Evolutionary conservation across 1,140 invertebrate species (phyloP), one percentile per base, ranked within the genome.

Genomic region (Eueides isabella): DNA sequence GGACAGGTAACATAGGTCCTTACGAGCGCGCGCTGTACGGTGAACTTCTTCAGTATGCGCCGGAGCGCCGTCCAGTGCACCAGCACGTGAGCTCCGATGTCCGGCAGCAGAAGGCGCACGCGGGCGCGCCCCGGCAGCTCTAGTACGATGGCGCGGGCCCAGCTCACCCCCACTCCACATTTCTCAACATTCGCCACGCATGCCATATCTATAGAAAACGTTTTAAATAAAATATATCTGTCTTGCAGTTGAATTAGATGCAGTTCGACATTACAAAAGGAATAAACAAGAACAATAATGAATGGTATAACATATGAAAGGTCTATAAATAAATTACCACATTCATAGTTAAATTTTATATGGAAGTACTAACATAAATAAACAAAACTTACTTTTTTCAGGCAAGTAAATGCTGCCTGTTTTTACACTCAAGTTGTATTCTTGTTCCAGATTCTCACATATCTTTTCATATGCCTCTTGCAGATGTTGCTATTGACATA

Each of bases 361-460:
- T 38, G 14, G 12, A 6, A 38, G 4, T 16, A 38, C 4, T 38
- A 38, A 16, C 35, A 38, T 14, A 38, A 38, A 38, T 4, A 2
- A 29, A 9, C 0, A 28, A 31, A 64, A 65, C 65, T 84, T 80
- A 93, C 92, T 85, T 77, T 84, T 78, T 80, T 90, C 86, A 19
- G 92, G 92, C 26, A 92, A 79, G 77, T 89, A 89, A 63, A 93
- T 82, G 19, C 62, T 81, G 44, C 83, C 86, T 9, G 16, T 77
- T 19, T 76, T 81, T 6, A 80, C 70, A 63, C 70, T 81, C 16
- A 82, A 19, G 71, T 71, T 86, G 62, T 92, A 92, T 38, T 89
- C 86, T 66, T 85, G 82, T 11, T 89, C 85, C 28, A 93, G 79
- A 63, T 91, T 86, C 68, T 87, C 85, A 66, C 77, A 86, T 2